phyloP scores from a whole-genome alignment of 30 jellyfish, hydroid and myxozoan species.

The Cassiopea xamachana region DNA sequence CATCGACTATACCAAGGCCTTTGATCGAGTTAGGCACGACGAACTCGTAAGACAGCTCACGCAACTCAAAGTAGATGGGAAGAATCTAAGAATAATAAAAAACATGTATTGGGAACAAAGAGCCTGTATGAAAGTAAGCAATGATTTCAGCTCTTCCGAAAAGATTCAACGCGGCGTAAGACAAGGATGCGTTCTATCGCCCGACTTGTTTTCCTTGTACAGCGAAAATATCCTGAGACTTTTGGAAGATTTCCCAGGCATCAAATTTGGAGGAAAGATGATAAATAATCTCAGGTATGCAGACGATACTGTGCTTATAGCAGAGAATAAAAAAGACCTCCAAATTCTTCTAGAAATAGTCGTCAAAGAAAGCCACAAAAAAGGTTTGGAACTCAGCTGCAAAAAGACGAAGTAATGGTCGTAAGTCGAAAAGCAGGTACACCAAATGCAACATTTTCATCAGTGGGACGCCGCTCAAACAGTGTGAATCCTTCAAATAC shows the following conservation, averaged over 20 bases:
- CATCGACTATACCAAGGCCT: constrained; percentile 37
- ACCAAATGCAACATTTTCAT: neutral
- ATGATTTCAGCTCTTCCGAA: neutral
- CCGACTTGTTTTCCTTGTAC: neutral
- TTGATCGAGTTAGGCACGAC: constrained; percentile 9
- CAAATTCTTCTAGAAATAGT: neutral
- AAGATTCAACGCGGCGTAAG: neutral
- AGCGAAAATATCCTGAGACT: neutral
- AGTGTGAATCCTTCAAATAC: neutral
- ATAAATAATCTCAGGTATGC: neutral
- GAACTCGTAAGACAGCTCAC: neutral
- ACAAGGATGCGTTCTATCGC: neutral
- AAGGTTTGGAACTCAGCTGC: too few species aligned
- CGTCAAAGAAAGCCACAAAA: too few species aligned
- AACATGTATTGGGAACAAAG: constrained; percentile 28
- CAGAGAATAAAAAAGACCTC: neutral
- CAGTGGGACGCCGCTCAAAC: neutral
- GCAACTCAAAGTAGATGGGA: constrained; percentile 4
- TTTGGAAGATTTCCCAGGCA: too few species aligned
- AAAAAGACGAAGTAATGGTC: too few species aligned
- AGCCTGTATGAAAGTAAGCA: neutral
- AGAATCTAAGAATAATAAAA: neutral
- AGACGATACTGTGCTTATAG: neutral
- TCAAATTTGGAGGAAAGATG: neutral
- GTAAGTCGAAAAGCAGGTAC: too few species aligned